Base-by-base conservation (phyloP, 2,113 vertebrate species). In the Bostrychus sinensis region DNA sequence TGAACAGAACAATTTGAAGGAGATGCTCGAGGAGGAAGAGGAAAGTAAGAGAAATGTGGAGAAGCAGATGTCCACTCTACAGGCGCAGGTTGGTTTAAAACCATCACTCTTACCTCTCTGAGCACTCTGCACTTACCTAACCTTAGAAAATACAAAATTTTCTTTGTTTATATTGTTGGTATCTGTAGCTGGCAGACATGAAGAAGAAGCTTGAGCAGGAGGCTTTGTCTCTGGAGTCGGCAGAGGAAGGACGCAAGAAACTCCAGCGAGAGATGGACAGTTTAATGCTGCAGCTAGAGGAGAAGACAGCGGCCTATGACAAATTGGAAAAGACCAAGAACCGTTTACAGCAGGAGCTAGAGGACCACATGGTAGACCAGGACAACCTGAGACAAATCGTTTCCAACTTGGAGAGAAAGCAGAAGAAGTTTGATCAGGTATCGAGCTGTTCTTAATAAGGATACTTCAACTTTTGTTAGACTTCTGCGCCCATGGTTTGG, bases 371-470 rank as follows among this genome's bases (percentile, higher is more conserved):
- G 14, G 93, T 98, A 78, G 94, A 97, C 71, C 91, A 97, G 57
- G 96, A 96, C 86, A 92, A 98, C 77, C 94, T 96, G 73, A 89
- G 96, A 23, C 96, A 98, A 90, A 93, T 89, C 0, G 94, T 95
- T 55, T 95, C 92, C 85, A 97, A 94, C 87, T 88, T 99, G 59
- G 97, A 98, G 91, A 97, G 90, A 90, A 99, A 98, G 86, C 97
- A 99, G 90, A 99, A 94, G 89, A 99, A 99, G 86, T 99, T 99
- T 71, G 97, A 99, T 89, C 97, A 99, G 96, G 97, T 98, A 85
- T n/a, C n/a, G n/a, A 32, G 30, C 10, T 39, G 37, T 10, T 39
- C n/a, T n/a, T n/a, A n/a, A n/a, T n/a, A n/a, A n/a, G n/a, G n/a
- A n/a, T n/a, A n/a, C n/a, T n/a, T n/a, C n/a, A n/a, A n/a, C n/a